Base-by-base conservation (phyloP, 1,140 invertebrate genomes). In the Wasmannia auropunctata region DNA sequence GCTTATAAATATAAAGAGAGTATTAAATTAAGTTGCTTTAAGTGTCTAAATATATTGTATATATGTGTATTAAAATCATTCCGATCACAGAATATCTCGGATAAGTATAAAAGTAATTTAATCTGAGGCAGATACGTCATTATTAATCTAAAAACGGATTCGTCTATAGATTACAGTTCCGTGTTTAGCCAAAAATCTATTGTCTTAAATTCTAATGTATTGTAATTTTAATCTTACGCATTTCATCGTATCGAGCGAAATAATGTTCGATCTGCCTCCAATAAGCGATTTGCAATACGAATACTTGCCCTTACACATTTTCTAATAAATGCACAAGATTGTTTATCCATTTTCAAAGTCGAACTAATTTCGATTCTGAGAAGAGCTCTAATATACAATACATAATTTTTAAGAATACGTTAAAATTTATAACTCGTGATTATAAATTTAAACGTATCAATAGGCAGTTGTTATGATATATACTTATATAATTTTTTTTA, bases 1-100 rank as follows among this genome's bases (percentile, higher is more conserved):
- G 3, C 34, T 58, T 83, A 81, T 80, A 81, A 72, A 70, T 72
- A 81, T 19, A 54, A 19, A 81, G 10, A 40, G 37, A 81, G 54
- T 83, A 83, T 74, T 83, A 60, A 83, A 3, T 70, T 70, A 81
- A 43, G 7, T 46, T 46, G 16, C 72, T 34, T 25, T 56, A 58
- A 5, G 14, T 19, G 10, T 46, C 31, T 69, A 69, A 49, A 34
- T 79, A 49, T 63, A 46, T 63, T 14, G 19, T 62, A 5, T 16
- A 16, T 77, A 3, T 25, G 10, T 16, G 6, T 46, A 65, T 79
- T 37, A 34, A 65, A 79, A 65, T n/a, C n/a, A 54, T 40, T 37
- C 19, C 31, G 31, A 65, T 49, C 10, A n/a, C 4, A 54, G 19
- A 56, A 54, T 19, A 25, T 76, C 4, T 60, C 14, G 22, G 16